phyloP scores from a whole-genome alignment of 1,140 invertebrate species.

The Megalopta genalis region DNA sequence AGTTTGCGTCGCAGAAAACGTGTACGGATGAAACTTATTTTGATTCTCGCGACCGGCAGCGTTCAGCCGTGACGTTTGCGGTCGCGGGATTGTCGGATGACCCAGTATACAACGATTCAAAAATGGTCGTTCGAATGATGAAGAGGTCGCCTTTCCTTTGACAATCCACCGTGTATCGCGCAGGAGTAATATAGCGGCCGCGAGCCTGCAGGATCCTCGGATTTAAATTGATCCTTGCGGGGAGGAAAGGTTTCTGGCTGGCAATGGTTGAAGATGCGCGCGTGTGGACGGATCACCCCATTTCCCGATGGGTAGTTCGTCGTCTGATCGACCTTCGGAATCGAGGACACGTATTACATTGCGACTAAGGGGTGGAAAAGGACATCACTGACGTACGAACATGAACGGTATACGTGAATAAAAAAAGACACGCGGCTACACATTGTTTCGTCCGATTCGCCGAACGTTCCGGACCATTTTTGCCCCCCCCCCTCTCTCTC shows the following conservation, averaged over 20 bases:
- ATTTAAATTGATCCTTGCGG: conserved; percentile 27
- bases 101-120: neutral
- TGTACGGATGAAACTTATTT: no score
- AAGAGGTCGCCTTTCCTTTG: conserved; percentile 15
- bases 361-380: conserved; percentile 46
- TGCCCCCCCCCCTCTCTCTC: no score
- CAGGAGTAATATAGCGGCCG: conserved; percentile 16
- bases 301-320: conserved; percentile 37
- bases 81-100: neutral
- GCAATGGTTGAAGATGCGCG: conserved; percentile 33
- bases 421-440: neutral
- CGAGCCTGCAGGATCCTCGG: conserved; percentile 14
- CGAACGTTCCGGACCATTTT: neutral
- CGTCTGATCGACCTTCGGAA: conserved; percentile 46
- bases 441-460: neutral
- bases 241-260: neutral
- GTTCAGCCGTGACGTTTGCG: neutral
- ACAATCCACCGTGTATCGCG: neutral
- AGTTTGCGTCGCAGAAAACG: no score
- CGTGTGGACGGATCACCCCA: conserved; percentile 33
- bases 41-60: no score
- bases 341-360: conserved; percentile 44
- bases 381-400: conserved; percentile 55
- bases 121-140: neutral
- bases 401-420: conserved; percentile 26